These are phyloP conservation scores for Neomicropteryx cornuta DNA, from an alignment of 1,140 invertebrate species.

Conservation along the genomic window DNA sequence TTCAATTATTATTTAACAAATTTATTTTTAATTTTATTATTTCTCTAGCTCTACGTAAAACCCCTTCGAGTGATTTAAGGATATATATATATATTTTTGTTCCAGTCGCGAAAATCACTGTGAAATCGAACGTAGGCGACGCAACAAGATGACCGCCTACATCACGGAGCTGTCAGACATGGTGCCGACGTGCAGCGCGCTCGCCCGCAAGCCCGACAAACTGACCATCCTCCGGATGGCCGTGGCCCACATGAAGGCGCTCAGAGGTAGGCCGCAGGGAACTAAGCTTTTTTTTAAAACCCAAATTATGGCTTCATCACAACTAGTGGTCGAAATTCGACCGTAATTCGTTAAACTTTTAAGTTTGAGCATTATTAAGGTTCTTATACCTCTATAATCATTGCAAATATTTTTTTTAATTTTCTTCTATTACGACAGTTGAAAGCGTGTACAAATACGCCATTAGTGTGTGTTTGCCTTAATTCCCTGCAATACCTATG, in stretches of 20 bases:
- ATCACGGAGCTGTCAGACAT: slow-evolving; percentile 99
- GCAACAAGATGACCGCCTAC: slow-evolving; percentile 99
- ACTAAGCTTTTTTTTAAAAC: slow-evolving; percentile 23
- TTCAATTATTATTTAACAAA: no score
- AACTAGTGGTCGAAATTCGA: no score
- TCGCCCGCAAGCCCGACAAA: slow-evolving; percentile 98
- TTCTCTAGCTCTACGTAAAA: slow-evolving; percentile 4
- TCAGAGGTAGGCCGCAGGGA: no score
- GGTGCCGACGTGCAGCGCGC: slow-evolving; percentile 96
- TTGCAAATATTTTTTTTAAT: background rate
- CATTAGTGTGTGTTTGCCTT: no score
- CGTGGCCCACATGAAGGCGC: slow-evolving; percentile 97
- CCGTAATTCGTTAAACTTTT: no score
- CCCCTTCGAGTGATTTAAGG: no score
- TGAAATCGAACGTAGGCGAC: slow-evolving; percentile 94
- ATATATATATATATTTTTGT: slow-evolving; percentile 11
- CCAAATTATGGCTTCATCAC: no score
- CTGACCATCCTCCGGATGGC: slow-evolving; percentile 99
- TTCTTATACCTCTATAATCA: no score
- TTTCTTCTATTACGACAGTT: background rate
- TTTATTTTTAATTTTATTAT: background rate
- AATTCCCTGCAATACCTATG: no score
- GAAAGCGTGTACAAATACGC: no score
- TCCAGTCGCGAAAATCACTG: slow-evolving; percentile 95
- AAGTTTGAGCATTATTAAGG: no score